Conservation (phyloP, 2,888 invertebrate species). For the Vannuccia rotundouncinata region DNA sequence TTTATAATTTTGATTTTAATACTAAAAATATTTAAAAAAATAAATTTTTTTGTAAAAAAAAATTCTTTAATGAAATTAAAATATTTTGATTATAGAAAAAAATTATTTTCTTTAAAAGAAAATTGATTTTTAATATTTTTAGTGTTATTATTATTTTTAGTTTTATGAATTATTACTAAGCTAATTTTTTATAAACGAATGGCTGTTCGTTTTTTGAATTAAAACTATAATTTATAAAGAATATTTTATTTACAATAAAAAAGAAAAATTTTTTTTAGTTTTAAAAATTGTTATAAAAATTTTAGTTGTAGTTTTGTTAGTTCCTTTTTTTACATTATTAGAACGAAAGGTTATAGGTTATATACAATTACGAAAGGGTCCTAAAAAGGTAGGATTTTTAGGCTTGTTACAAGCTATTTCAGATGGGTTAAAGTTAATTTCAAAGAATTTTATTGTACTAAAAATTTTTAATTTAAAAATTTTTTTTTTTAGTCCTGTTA, state of each 20-base stretch:
- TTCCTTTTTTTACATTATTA: constrained; percentile 32
- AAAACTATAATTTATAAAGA: constrained; percentile 8
- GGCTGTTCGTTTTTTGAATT: constrained; percentile 16
- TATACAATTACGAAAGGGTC: constrained; percentile 33
- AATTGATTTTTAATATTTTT: constrained; percentile 60
- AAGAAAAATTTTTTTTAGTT: constrained; percentile 31
- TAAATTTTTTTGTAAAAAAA: constrained; percentile 55
- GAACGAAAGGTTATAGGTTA: constrained; percentile 36
- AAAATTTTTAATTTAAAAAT: constrained; percentile 17
- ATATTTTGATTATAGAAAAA: constrained; percentile 56
- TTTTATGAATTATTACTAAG: constrained; percentile 40
- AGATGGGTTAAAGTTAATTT: constrained; percentile 32
- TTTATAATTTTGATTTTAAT: constrained; percentile 61
- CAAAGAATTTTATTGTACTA: constrained; percentile 24
- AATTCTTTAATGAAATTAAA: constrained; percentile 10
- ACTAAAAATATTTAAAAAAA: constrained; percentile 62
- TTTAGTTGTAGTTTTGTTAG: constrained; percentile 57
- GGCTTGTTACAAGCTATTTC: constrained; percentile 25
- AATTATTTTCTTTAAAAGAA: constrained; percentile 66
- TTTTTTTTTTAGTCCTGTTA: constrained; percentile 22
- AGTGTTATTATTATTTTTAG: constrained; percentile 59
- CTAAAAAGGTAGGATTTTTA: constrained; percentile 33
- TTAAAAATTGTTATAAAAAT: constrained; percentile 31
- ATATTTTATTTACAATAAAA: constrained; percentile 30
- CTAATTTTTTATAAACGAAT: constrained; percentile 1